Conservation (phyloP, 2,113 vertebrate genomes). For the Rhinichthys klamathensis region DNA sequence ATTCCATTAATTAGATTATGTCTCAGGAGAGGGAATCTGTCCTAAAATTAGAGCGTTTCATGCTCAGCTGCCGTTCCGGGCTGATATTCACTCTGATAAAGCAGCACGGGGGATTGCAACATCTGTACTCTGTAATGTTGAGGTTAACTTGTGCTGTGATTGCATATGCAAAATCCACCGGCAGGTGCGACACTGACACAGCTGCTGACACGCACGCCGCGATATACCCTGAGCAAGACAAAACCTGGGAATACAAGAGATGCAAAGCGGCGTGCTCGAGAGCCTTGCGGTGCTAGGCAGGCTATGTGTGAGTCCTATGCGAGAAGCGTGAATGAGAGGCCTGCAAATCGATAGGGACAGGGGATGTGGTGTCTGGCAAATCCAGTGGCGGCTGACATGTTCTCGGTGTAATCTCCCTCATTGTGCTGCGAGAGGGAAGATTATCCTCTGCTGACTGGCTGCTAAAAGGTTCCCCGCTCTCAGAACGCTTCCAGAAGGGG, state of each 20-base stretch:
- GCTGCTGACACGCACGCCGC: constrained; percentile 52
- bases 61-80: constrained; percentile 11
- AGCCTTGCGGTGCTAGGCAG: constrained; percentile 54
- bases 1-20: constrained; percentile 56
- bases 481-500: constrained; percentile 67
- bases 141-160: constrained; percentile 76
- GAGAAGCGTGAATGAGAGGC: constrained; percentile 77
- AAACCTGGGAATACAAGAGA: constrained; percentile 49
- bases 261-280: constrained; percentile 60
- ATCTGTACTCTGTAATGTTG: constrained; percentile 73
- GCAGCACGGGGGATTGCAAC: constrained; percentile 70
- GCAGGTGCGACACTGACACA: constrained; percentile 74
- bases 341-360: constrained; percentile 78
- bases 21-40: constrained; percentile 51
- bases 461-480: constrained; percentile 73
- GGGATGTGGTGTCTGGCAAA: constrained; percentile 77
- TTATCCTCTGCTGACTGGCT: constrained; percentile 78
- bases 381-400: constrained; percentile 79
- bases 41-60: constrained; percentile 69
- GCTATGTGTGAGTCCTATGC: constrained; percentile 63
- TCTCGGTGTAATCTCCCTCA: constrained; percentile 77
- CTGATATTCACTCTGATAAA: constrained; percentile 62
- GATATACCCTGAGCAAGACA: not conserved
- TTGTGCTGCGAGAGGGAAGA: constrained; percentile 77
- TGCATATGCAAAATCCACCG: constrained; percentile 70